These are phyloP conservation scores for Arrhamphus sclerolepis DNA, from an alignment of 2,797 vertebrate species.

Conservation along the genomic window DNA sequence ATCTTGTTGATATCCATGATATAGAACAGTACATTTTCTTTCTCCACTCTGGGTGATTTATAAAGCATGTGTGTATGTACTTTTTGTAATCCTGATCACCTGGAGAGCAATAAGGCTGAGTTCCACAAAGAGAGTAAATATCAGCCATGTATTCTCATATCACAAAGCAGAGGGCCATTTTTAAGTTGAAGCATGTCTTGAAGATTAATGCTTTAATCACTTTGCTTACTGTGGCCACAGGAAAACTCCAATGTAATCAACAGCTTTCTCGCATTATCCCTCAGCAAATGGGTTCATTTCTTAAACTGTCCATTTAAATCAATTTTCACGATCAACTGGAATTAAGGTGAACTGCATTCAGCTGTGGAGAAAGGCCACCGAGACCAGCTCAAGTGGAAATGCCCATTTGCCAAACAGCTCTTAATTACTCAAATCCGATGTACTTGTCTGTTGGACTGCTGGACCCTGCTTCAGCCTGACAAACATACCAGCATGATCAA, in stretches of 20 bases:
- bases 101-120: constrained; percentile 4
- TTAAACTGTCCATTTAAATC: constrained; percentile 27
- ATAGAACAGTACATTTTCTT: constrained; percentile 8
- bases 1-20: constrained; percentile 23
- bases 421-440: constrained; percentile 1
- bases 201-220: constrained; percentile 29
- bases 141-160: constrained; percentile 16
- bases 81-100: constrained; percentile 21
- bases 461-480: constrained; percentile 33
- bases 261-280: constrained; percentile 17
- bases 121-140: constrained; percentile 34
- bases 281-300: constrained; percentile 40
- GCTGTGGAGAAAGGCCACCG: constrained; percentile 56
- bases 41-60: constrained; percentile 41
- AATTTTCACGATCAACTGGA: constrained; percentile 21
- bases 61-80: constrained; percentile 28
- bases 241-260: constrained; percentile 19
- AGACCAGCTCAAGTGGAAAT: constrained; percentile 74
- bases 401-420: constrained; percentile 36
- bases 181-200: constrained; percentile 10
- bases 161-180: constrained; percentile 23
- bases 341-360: constrained; percentile 30
- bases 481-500: constrained; percentile 46
- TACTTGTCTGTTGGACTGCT: background rate
- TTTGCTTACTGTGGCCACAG: constrained; percentile 24